Base-by-base conservation (phyloP, 2,113 vertebrate genomes). In the Anhinga anhinga region DNA sequence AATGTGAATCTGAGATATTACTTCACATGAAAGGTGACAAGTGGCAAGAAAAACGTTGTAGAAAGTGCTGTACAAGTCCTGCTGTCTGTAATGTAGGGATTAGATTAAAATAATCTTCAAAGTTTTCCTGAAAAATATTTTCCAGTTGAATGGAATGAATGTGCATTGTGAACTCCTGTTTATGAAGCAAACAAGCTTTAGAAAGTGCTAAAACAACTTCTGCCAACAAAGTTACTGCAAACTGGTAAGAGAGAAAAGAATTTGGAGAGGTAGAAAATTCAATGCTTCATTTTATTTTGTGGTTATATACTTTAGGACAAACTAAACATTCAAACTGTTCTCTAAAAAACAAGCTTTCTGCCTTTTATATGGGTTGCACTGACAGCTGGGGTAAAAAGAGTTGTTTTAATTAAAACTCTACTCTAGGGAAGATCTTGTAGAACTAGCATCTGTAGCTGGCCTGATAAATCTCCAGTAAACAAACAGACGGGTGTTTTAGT, bases 371-470 rank as follows among this genome's bases (percentile, higher is more conserved):
- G 53, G 40, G 59, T 62, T 80, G 49, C 62, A 84, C 36, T 93
- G 91, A 94, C 94, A 97, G 91, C 91, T 95, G 94, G 78, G 86
- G 53, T 94, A 93, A 95, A 97, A 92, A 88, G 78, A 90, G 94
- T 93, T 96, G 72, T 93, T 96, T 94, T 95, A 96, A 97, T 97
- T 96, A 96, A 97, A 97, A 95, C 82, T 93, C 91, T 83, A 90
- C 96, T 96, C 85, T 81, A 74, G 94, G 92, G 94, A 96, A 96
- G 82, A 91, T 93, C 65, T 82, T 91, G 90, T 82, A 81, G 79
- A 95, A 95, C 86, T 73, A 95, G 67, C 91, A 96, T 97, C 95
- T 97, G 95, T 95, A 97, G 94, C 94, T 78, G 87, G 83, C 62
- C 94, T 85, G 85, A 96, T 82, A 65, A 93, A 95, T 84, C 90